phyloP scores from a whole-genome alignment of 2,113 vertebrate genomes.

The Corydoras maculifer region DNA sequence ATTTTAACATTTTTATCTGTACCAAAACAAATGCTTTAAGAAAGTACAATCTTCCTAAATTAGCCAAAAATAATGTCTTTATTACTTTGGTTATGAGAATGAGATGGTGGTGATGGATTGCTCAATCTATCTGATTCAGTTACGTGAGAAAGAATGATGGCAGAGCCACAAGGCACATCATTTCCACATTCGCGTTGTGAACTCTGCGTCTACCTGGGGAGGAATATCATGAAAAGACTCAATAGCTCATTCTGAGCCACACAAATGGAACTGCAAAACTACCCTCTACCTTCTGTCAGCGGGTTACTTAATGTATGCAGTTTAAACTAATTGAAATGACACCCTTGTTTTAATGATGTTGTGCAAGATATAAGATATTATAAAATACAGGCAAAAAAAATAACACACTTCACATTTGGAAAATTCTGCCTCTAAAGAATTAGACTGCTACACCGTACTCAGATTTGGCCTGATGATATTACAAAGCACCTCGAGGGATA shows the following conservation, averaged over 20 bases:
- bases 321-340: constrained; percentile 19
- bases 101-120: constrained; percentile 55
- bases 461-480: no score
- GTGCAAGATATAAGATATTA: background rate
- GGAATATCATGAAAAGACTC: constrained; percentile 32
- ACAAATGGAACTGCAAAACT: no score
- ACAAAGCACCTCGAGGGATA: no score
- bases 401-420: no score
- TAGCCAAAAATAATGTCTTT: constrained; percentile 42
- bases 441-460: no score
- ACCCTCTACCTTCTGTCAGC: constrained; percentile 12
- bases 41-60: constrained; percentile 34
- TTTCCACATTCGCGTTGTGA: constrained; percentile 40
- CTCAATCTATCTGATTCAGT: constrained; percentile 57
- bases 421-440: no score
- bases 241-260: constrained; percentile 30
- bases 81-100: constrained; percentile 52
- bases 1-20: no score
- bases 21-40: constrained; percentile 29
- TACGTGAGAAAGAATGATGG: constrained; percentile 58
- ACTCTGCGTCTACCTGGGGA: constrained; percentile 50
- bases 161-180: constrained; percentile 44
- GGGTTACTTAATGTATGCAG: constrained; percentile 3
- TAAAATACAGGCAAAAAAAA: constrained; percentile 8
- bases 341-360: constrained; percentile 22